Percentiles rank a stretch among this genome's conserved stretches.
Conservation (phyloP, 2,113 vertebrate genomes). For the Circaetus gallicus region DNA sequence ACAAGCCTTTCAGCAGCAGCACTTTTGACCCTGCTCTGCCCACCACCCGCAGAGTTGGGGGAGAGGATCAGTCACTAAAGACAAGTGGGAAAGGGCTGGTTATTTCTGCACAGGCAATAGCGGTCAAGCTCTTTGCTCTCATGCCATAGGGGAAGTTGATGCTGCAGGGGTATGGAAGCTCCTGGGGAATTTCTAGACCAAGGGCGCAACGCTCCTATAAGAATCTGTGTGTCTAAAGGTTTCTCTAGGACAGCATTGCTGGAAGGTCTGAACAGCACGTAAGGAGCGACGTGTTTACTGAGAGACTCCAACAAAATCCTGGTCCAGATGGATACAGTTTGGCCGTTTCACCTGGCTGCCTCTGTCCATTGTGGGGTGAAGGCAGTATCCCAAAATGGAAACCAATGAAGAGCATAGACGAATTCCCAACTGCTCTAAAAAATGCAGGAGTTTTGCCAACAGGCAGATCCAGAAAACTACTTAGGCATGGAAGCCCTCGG, state of each 20-base stretch:
- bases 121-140: neutral
- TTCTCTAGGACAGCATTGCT: neutral
- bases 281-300: neutral
- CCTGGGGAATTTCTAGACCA: neutral
- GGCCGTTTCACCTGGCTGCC: neutral
- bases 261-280: neutral
- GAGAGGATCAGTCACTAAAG: neutral
- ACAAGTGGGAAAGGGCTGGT: neutral
- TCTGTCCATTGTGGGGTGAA: neutral
- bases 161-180: neutral
- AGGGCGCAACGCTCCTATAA: neutral
- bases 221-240: neutral
- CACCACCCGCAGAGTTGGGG: accelerated
- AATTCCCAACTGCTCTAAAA: neutral
- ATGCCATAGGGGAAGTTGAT: neutral
- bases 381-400: neutral
- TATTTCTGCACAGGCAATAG: neutral
- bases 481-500: neutral
- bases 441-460: neutral
- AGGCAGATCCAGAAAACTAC: neutral
- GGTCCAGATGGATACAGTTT: neutral
- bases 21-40: neutral
- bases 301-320: neutral
- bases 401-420: neutral
- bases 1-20: neutral